Evolutionary conservation across 2,888 invertebrate genomes (phyloP).

Genomic region (Philhelius pedissequus): DNA sequence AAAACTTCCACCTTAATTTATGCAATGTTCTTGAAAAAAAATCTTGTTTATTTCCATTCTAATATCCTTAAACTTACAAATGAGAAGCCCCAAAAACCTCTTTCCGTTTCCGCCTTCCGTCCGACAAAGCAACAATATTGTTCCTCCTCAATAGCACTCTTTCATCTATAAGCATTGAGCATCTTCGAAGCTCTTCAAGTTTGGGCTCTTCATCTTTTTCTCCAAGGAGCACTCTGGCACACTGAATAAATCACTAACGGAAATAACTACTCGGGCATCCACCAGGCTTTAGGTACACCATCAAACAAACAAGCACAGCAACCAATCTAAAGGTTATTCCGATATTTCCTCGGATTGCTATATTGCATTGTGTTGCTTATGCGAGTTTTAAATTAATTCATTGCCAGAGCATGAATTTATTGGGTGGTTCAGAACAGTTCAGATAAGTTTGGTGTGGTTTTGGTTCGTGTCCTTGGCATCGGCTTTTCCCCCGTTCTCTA

Average conservation of each 20-base stretch:
- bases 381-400: conserved; percentile 49
- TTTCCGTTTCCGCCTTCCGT: background rate
- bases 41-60: conserved; percentile 10
- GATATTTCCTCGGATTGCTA: conserved; percentile 11
- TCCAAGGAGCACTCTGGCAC: conserved; percentile 21
- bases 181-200: conserved; percentile 22
- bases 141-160: conserved; percentile 4
- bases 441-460: background rate
- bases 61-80: background rate
- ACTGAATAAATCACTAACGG: conserved; percentile 45
- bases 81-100: background rate
- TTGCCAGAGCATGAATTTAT: conserved; percentile 49
- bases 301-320: background rate
- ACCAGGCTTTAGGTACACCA: too few relatives aligned
- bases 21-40: background rate
- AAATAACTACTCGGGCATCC: conserved; percentile 29
- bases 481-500: background rate
- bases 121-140: conserved; percentile 4
- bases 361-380: conserved; percentile 36
- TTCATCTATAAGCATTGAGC: conserved; percentile 24
- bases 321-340: conserved; percentile 11
- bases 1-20: background rate
- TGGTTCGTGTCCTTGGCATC: conserved; percentile 28
- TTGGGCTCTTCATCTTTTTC: background rate
- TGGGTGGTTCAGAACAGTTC: background rate